These are phyloP conservation scores for Agrochola lychnidis DNA, from an alignment of 2,888 invertebrate species.

Conservation along the genomic window DNA sequence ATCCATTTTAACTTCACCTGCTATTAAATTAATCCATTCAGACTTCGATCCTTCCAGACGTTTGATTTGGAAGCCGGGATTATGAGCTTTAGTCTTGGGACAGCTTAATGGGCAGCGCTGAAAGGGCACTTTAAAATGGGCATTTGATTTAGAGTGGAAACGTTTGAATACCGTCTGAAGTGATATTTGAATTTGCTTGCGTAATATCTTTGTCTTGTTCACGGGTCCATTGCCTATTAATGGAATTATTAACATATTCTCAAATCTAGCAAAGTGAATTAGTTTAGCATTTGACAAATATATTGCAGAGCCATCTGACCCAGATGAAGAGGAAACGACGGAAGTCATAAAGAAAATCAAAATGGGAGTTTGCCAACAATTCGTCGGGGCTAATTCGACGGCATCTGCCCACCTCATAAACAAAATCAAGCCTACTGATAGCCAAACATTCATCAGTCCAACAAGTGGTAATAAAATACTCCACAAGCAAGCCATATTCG, in stretches of 20 bases:
- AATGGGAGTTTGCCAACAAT: slow-evolving; percentile 13
- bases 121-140: slow-evolving; percentile 45
- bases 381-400: slow-evolving; percentile 33
- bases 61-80: slow-evolving; percentile 61
- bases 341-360: slow-evolving; percentile 26
- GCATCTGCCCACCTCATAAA: slow-evolving; percentile 52
- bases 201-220: not conserved
- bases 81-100: slow-evolving; percentile 49
- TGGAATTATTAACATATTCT: not conserved
- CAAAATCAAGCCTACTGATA: slow-evolving; percentile 59
- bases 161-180: slow-evolving; percentile 6
- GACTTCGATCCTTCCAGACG: slow-evolving; percentile 60
- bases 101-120: slow-evolving; percentile 48
- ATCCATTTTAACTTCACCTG: slow-evolving; percentile 67
- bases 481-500: slow-evolving; percentile 58
- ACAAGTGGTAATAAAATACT: slow-evolving; percentile 62
- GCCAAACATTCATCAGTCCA: slow-evolving; percentile 57
- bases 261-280: not conserved
- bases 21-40: slow-evolving; percentile 67
- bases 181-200: slow-evolving; percentile 21
- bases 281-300: not conserved
- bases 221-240: not conserved
- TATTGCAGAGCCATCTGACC: not conserved
- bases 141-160: slow-evolving; percentile 32
- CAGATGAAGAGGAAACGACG: not conserved